These are phyloP conservation scores for Muscicapa striata DNA, from an alignment of 2,797 vertebrate species.

Conservation along the genomic window DNA sequence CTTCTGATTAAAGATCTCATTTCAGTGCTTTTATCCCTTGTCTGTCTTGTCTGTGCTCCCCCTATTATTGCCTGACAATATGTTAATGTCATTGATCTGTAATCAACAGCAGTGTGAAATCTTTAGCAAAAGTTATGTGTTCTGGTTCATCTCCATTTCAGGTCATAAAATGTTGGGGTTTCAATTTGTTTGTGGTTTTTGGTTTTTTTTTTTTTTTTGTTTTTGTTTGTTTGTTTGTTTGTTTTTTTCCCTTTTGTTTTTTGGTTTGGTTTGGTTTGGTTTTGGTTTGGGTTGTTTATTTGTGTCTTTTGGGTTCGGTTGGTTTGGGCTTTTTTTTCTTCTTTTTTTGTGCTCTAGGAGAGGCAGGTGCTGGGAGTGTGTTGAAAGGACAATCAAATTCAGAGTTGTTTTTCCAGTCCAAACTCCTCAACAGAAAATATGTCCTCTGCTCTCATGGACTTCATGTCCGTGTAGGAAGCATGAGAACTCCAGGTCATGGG, in stretches of 20 bases:
- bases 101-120: background rate
- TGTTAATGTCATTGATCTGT: background rate
- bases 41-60: background rate
- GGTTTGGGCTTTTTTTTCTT: background rate
- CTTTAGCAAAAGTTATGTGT: background rate
- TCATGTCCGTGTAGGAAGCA: background rate
- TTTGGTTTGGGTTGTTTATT: background rate
- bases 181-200: background rate
- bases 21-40: background rate
- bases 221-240: no score
- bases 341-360: background rate
- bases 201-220: background rate
- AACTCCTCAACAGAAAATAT: background rate
- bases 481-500: background rate
- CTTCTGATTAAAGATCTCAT: background rate
- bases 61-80: background rate
- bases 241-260: background rate
- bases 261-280: background rate
- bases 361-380: background rate
- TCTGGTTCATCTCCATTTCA: background rate
- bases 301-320: background rate
- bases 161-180: background rate
- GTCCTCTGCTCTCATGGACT: background rate
- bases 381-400: background rate
- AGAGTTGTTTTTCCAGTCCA: background rate